Conservation (phyloP, 1,140 invertebrate species). For the Bombus fervidus region DNA sequence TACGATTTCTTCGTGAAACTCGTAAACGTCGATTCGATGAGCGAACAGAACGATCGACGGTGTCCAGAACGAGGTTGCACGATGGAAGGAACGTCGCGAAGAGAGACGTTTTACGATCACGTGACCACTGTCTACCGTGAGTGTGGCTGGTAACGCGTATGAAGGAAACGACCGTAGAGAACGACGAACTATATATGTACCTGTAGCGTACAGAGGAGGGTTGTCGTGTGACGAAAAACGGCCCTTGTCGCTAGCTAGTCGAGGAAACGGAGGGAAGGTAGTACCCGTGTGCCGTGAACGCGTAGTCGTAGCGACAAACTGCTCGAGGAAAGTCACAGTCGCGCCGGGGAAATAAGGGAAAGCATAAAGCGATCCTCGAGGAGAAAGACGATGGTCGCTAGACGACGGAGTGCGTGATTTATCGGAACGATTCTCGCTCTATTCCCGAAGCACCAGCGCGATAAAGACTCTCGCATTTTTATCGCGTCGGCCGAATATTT, state of each 20-base stretch:
- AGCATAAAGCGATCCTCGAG: background rate
- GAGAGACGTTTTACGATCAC: background rate
- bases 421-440: slow-evolving; percentile 1
- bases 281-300: too few relatives aligned
- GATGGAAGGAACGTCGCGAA: background rate
- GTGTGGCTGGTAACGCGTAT: too few relatives aligned
- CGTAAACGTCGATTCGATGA: background rate
- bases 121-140: background rate
- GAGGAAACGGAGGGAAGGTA: too few relatives aligned
- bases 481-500: slow-evolving; percentile 18
- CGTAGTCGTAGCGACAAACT: too few relatives aligned
- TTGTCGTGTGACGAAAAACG: background rate
- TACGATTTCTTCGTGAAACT: slow-evolving; percentile 26
- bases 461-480: slow-evolving; percentile 46
- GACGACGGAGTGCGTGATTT: background rate
- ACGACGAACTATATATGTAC: too few relatives aligned
- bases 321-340: too few relatives aligned
- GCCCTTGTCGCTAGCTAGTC: background rate
- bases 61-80: background rate
- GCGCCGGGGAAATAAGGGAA: too few relatives aligned
- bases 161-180: too few relatives aligned
- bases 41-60: background rate
- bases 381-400: background rate
- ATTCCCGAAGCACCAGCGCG: background rate
- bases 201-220: background rate